Conservation (phyloP, 2,888 invertebrate genomes). For the Hemithea aestivaria region DNA sequence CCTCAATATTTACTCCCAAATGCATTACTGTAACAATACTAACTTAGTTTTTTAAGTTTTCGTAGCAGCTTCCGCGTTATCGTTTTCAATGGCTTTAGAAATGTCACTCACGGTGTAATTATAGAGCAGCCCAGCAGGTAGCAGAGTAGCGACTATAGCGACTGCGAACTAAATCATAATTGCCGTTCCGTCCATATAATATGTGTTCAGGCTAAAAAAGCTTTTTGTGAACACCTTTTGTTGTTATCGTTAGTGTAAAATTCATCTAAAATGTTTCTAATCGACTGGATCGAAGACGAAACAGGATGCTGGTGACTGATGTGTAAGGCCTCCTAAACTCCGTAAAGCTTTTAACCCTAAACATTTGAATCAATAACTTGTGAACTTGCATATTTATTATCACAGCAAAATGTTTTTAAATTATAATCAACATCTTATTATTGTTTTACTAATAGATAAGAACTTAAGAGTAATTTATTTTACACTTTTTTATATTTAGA, state of each 20-base stretch:
- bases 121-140: slow-evolving; percentile 73
- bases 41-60: slow-evolving; percentile 75
- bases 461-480: too few relatives aligned
- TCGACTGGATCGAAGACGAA: slow-evolving; percentile 1
- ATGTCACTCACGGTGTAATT: slow-evolving; percentile 74
- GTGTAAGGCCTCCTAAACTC: too few relatives aligned
- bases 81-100: slow-evolving; percentile 73
- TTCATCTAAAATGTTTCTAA: slow-evolving; percentile 32
- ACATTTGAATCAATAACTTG: too few relatives aligned
- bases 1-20: slow-evolving; percentile 78
- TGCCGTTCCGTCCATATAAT: slow-evolving; percentile 50
- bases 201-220: slow-evolving; percentile 41
- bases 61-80: slow-evolving; percentile 76
- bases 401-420: too few relatives aligned
- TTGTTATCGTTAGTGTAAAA: slow-evolving; percentile 39
- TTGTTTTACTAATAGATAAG: too few relatives aligned
- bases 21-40: slow-evolving; percentile 76
- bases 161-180: slow-evolving; percentile 58
- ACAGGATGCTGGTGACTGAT: slow-evolving; percentile 9
- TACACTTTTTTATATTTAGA: too few relatives aligned
- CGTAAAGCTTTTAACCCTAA: not conserved
- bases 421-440: too few relatives aligned
- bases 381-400: too few relatives aligned
- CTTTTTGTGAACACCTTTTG: slow-evolving; percentile 49
- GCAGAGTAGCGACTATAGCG: slow-evolving; percentile 46